A percentile compares a stretch with the other conserved stretches of the same genome.
Evolutionary conservation across 2,888 invertebrate species (phyloP).

Genomic region (Sphaeridia pumilis): DNA sequence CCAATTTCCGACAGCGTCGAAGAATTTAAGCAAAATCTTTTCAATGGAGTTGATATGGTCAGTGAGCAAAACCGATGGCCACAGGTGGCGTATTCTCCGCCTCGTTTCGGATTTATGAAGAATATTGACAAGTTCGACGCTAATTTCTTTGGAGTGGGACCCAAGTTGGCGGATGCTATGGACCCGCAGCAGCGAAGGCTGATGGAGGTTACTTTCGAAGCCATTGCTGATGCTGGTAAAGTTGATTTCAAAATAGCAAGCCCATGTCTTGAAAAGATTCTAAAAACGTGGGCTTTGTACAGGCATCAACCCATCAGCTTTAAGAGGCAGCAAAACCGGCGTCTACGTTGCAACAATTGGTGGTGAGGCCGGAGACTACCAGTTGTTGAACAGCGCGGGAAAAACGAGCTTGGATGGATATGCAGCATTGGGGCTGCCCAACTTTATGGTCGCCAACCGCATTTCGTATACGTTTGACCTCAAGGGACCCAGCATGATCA

Average conservation of each 20-base stretch:
- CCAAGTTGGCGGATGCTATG: constrained; percentile 62
- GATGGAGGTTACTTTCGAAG: constrained; percentile 65
- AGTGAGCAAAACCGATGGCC: constrained; percentile 41
- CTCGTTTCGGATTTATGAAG: constrained; percentile 6
- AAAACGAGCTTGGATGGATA: constrained; percentile 42
- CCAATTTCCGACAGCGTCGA: constrained; percentile 46
- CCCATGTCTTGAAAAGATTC: neutral
- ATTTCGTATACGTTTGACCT: constrained; percentile 48
- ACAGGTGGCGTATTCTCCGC: neutral
- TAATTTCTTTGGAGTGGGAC: constrained; percentile 61
- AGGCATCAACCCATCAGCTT: constrained; percentile 41
- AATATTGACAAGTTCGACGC: constrained; percentile 61
- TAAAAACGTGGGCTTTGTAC: neutral
- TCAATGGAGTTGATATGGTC: constrained; percentile 45
- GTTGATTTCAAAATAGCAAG: neutral
- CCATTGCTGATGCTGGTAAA: constrained; percentile 57
- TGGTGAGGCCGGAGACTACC: constrained; percentile 9
- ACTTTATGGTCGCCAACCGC: constrained; percentile 49
- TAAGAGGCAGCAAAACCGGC: constrained; percentile 47
- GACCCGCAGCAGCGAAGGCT: constrained; percentile 62
- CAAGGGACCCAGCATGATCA: constrained; percentile 48
- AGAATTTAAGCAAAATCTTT: constrained; percentile 45
- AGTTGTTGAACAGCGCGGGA: neutral
- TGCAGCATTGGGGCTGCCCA: constrained; percentile 46
- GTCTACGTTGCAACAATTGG: constrained; percentile 45